Evolutionary conservation across 2,113 vertebrate genomes (phyloP).

Genomic region (Pachypanchax playfairii): DNA sequence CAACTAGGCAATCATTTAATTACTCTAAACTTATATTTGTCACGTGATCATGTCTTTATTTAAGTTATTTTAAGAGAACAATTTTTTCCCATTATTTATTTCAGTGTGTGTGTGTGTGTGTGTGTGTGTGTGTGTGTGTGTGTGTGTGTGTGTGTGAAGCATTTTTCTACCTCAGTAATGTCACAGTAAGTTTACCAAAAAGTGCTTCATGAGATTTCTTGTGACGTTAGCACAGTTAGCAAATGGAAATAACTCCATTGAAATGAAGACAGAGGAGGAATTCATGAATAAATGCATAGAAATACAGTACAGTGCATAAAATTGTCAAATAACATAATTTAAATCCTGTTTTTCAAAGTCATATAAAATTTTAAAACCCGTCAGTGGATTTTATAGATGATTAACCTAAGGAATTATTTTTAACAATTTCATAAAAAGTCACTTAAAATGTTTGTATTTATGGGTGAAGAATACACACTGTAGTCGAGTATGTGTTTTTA

Average conservation of each 20-base stretch:
- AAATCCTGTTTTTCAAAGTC: neutral
- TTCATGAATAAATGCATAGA: slow-evolving; percentile 2
- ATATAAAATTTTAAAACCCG: neutral
- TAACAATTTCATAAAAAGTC: neutral
- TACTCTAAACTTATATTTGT: too few species aligned
- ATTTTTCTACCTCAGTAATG: neutral
- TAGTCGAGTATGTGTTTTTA: too few species aligned
- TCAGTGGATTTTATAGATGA: neutral
- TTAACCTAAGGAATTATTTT: neutral
- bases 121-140: neutral
- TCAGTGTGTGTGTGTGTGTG: neutral
- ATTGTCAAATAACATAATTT: neutral
- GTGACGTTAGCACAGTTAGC: neutral
- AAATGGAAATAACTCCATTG: neutral
- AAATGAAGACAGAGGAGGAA: neutral
- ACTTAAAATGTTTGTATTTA: neutral
- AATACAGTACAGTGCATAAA: neutral
- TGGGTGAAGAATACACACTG: neutral
- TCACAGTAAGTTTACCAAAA: neutral
- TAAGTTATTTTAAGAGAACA: too few species aligned
- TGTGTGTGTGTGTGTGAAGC: neutral
- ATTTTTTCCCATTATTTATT: neutral
- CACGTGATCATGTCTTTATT: too few species aligned
- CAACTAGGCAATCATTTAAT: too few species aligned
- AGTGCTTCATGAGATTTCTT: neutral